A percentile compares a stretch with the other conserved stretches of the same genome.
These are phyloP conservation scores for Lutraria rhynchaena DNA, from an alignment of 1,140 invertebrate species.

Conservation along the genomic window DNA sequence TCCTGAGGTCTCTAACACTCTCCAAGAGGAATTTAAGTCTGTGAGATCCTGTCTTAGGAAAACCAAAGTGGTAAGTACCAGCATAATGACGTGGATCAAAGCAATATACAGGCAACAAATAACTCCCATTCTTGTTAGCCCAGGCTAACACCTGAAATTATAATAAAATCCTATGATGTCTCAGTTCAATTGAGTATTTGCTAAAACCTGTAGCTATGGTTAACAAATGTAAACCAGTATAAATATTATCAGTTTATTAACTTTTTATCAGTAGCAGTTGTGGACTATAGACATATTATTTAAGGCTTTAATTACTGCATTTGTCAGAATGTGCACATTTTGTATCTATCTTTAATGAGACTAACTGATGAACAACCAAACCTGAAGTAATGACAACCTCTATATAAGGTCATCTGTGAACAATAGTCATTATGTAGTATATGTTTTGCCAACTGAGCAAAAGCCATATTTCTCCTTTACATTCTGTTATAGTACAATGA, in stretches of 20 bases:
- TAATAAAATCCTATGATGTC: not conserved
- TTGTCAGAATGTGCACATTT: no score
- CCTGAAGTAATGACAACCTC: no score
- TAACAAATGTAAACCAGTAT: not conserved
- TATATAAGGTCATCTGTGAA: no score
- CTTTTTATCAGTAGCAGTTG: not conserved
- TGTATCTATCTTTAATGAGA: no score
- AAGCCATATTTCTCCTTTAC: no score
- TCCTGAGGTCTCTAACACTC: conserved; percentile 74
- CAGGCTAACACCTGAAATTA: conserved; percentile 62
- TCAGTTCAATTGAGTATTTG: not conserved
- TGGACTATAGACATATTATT: not conserved
- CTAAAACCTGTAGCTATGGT: not conserved
- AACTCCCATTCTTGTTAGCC: conserved; percentile 62
- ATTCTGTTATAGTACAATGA: no score
- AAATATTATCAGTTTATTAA: not conserved
- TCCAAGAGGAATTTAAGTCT: conserved; percentile 77
- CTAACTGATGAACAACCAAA: no score
- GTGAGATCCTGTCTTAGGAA: conserved; percentile 79
- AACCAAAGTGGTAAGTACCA: conserved; percentile 74
- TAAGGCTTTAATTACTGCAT: no score
- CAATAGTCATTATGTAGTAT: no score
- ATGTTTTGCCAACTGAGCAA: no score
- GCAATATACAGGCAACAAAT: conserved; percentile 80
- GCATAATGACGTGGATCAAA: conserved; percentile 79